Base-by-base conservation (phyloP, 2,888 invertebrate species). In the Lacanobia oleracea region DNA sequence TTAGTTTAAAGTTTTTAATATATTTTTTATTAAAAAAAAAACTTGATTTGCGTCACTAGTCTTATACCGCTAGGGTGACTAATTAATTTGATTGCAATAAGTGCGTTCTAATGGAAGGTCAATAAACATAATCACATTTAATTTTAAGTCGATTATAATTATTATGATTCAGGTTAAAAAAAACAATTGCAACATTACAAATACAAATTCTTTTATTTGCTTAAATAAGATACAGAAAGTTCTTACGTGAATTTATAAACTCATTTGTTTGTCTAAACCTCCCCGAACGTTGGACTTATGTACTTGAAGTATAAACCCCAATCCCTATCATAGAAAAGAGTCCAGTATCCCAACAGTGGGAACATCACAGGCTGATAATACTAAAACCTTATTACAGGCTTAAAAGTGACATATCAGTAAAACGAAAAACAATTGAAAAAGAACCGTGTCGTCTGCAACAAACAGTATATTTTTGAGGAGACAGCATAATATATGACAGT, bases 401-500 rank as follows among this genome's bases (percentile, higher is more conserved):
- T 4, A 33, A 9, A 33, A 9, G 12, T 27, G 18, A 5, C 18
- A 33, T 14, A 21, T 51, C 9, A 51, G 16, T 4, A n/a, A 45
- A 51, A n/a, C 12, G 12, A 43, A 16, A n/a, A 10, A 7, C 4
- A 40, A 50, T 40, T 54, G 8, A 56, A 40, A 51, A 27, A 16
- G 14, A 56, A 53, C 63, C 72, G 43, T 75, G 51, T 75, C 72
- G 48, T 72, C 73, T 70, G 61, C 68, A 81, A 54, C 61, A 21
- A 69, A 70, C 27, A 69, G 16, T 10, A n/a, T 53, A 23, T 59
- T n/a, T 63, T 43, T 54, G n/a, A 77, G 33, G 56, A 83, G 68
- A 63, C 33, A 40, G 81, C 45, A 48, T 72, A 69, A 75, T 75
- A 79, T 71, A 64, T n/a, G 40, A 51, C 53, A 64, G 40, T 62